Conservation (phyloP, 2,888 invertebrate species). For the Pristionchus arcanus region DNA sequence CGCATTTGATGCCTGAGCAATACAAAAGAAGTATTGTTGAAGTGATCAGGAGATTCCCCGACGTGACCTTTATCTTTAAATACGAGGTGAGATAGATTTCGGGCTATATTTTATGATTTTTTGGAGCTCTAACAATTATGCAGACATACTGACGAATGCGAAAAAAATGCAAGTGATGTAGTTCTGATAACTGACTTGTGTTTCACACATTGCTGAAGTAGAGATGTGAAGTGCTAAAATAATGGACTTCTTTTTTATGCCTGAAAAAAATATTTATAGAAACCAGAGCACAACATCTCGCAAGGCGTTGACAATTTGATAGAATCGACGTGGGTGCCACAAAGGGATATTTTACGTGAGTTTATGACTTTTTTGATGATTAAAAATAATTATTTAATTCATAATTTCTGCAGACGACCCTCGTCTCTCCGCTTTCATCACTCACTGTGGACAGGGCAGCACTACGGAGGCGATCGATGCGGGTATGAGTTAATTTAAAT, state of each 20-base stretch:
- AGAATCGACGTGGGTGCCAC: conserved; percentile 51
- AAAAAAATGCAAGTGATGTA: no score
- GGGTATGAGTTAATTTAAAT: not conserved
- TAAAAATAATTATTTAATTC: no score
- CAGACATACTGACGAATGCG: no score
- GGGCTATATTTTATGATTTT: no score
- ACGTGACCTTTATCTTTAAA: conserved; percentile 55
- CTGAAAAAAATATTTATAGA: not conserved
- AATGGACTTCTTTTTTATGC: not conserved
- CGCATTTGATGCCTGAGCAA: conserved; percentile 42
- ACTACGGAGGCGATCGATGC: conserved; percentile 59
- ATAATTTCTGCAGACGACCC: conserved; percentile 29
- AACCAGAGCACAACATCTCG: conserved; percentile 36
- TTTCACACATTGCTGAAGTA: not conserved
- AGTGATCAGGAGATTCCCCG: conserved; percentile 54
- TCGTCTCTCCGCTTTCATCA: conserved; percentile 60
- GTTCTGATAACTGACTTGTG: no score
- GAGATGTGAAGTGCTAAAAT: not conserved
- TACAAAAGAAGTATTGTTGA: conserved; percentile 59
- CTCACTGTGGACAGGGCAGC: conserved; percentile 64
- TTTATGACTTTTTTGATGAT: no score
- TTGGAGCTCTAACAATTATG: no score
- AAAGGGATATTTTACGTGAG: conserved; percentile 36
- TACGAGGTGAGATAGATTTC: conserved; percentile 35
- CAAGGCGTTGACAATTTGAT: conserved; percentile 20